These are phyloP conservation scores for Conistra vaccinii DNA, from an alignment of 2,888 invertebrate genomes.

Conservation along the genomic window DNA sequence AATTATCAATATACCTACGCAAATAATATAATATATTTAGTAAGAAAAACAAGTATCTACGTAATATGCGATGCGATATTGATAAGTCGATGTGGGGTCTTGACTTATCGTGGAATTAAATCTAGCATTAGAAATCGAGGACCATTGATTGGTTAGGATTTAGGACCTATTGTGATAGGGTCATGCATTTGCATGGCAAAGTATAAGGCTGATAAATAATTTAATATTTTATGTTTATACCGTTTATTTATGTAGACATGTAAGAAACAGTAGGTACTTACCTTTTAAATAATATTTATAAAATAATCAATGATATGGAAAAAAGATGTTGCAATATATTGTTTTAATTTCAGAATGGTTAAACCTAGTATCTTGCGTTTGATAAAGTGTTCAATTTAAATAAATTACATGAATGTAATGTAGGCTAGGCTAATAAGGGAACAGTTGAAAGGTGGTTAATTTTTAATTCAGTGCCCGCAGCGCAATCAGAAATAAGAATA, in stretches of 20 bases:
- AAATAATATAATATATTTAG: slow-evolving; percentile 5
- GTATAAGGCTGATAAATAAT: not conserved
- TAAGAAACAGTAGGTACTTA: not conserved
- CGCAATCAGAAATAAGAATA: not conserved
- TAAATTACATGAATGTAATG: slow-evolving; percentile 17
- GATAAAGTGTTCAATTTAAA: slow-evolving; percentile 34
- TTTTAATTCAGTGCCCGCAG: slow-evolving; percentile 22
- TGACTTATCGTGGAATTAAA: slow-evolving; percentile 8
- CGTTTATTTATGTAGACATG: not conserved
- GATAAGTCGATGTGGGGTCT: slow-evolving; percentile 56
- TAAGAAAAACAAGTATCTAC: slow-evolving; percentile 54
- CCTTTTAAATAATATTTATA: not conserved
- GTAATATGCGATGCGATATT: slow-evolving; percentile 31
- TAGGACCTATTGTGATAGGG: not conserved
- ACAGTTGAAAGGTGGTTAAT: slow-evolving; percentile 17
- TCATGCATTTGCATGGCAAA: not conserved
- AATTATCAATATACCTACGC: slow-evolving; percentile 17
- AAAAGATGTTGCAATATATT: slow-evolving; percentile 33
- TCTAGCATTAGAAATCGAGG: not conserved
- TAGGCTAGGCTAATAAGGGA: slow-evolving; percentile 15
- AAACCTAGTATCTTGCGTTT: slow-evolving; percentile 1
- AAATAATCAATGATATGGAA: not conserved
- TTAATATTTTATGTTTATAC: not conserved
- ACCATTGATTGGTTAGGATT: not conserved
- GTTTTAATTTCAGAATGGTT: slow-evolving; percentile 31